phyloP scores from a whole-genome alignment of 1,140 invertebrate species.

The Doryteuthis pealeii region DNA sequence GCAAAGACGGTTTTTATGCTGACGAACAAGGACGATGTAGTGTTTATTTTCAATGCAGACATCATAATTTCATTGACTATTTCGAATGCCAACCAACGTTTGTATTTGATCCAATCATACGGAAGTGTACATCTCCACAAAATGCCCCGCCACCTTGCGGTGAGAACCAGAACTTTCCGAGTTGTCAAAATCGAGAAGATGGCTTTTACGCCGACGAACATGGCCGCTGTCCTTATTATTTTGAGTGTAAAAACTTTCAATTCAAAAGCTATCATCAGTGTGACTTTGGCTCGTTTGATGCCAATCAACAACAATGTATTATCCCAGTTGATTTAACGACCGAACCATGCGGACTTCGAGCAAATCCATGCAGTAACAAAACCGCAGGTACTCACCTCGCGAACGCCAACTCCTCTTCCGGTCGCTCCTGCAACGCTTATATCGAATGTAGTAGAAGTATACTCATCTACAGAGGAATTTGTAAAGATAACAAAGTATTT shows the following conservation, averaged over 20 bases:
- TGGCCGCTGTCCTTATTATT: conserved; percentile 36
- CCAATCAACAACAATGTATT: conserved; percentile 26
- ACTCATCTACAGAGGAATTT: conserved; percentile 13
- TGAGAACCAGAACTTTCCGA: conserved; percentile 22
- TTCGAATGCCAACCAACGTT: conserved; percentile 29
- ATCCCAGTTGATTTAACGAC: conserved; percentile 23
- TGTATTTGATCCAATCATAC: conserved; percentile 30
- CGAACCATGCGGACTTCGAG: conserved; percentile 29
- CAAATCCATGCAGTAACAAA: conserved; percentile 28
- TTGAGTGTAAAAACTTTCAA: conserved; percentile 23
- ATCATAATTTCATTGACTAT: conserved; percentile 24
- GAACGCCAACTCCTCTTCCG: neutral
- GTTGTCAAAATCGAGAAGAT: conserved; percentile 24
- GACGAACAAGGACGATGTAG: conserved; percentile 38
- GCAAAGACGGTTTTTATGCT: conserved; percentile 29
- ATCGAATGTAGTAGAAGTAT: conserved; percentile 19
- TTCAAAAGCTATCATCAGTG: conserved; percentile 30
- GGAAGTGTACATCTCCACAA: conserved; percentile 24
- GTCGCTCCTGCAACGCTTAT: conserved; percentile 17
- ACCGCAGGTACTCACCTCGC: conserved; percentile 22
- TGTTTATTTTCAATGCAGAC: conserved; percentile 32
- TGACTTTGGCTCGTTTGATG: conserved; percentile 31
- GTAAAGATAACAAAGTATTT: conserved; percentile 20
- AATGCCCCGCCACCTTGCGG: conserved; percentile 30
- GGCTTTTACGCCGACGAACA: conserved; percentile 32